phyloP scores from a whole-genome alignment of 2,113 vertebrate species.

The Cyphotilapia sp. region DNA sequence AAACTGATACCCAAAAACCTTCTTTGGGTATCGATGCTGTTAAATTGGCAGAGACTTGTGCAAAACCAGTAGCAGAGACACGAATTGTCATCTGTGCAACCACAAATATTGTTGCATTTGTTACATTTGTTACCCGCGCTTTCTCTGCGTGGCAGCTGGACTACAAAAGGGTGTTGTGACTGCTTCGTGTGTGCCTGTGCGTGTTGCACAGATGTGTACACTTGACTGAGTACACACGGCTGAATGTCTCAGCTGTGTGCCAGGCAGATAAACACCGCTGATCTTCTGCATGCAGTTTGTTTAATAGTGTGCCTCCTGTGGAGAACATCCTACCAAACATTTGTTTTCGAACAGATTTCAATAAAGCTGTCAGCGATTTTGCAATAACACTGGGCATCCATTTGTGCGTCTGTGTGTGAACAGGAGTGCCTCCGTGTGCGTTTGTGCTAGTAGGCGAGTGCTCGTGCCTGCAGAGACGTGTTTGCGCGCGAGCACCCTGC shows the following conservation, averaged over 20 bases:
- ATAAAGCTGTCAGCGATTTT: slow-evolving; percentile 29
- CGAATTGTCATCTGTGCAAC: not conserved
- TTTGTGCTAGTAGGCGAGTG: not conserved
- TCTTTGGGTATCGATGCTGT: not conserved
- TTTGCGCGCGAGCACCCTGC: not conserved
- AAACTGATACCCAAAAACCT: not conserved
- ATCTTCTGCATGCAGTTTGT: slow-evolving; percentile 20
- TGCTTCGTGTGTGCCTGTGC: not conserved
- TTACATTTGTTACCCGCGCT: not conserved
- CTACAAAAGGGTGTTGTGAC: not conserved
- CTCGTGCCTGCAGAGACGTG: not conserved
- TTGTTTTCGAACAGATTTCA: slow-evolving; percentile 39
- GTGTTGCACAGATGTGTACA: not conserved
- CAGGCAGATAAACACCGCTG: not conserved
- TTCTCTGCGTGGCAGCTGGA: not conserved
- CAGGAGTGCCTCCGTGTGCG: not conserved
- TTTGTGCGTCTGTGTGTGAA: not conserved
- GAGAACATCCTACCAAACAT: slow-evolving; percentile 39
- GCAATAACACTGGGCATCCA: not conserved
- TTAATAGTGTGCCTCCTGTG: slow-evolving; percentile 29
- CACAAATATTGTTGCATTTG: not conserved
- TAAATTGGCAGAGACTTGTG: not conserved
- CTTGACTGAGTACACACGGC: not conserved
- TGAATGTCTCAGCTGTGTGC: not conserved
- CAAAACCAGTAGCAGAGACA: not conserved